Percentiles rank a stretch among this genome's conserved stretches.
Evolutionary conservation across 2,888 invertebrate genomes (phyloP).

Genomic region (Mellilla xanthometata): DNA sequence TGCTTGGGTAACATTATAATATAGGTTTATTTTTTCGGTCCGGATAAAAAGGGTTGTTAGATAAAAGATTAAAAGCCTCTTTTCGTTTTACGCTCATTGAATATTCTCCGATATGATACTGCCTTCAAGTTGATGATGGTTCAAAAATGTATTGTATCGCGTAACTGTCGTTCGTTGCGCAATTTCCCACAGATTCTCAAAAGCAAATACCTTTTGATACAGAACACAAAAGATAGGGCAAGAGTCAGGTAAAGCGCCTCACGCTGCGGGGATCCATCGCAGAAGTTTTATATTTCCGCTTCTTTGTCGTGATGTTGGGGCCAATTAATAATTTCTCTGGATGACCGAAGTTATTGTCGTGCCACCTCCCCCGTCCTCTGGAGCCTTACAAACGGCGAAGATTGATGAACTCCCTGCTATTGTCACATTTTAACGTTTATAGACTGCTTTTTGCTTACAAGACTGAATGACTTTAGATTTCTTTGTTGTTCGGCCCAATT

Average conservation of each 20-base stretch:
- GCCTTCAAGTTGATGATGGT: constrained; percentile 50
- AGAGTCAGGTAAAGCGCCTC: constrained; percentile 80
- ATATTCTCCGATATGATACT: constrained; percentile 53
- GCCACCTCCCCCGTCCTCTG: constrained; percentile 54
- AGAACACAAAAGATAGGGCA: constrained; percentile 73
- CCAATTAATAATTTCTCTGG: constrained; percentile 81
- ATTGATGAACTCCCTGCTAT: constrained; percentile 78
- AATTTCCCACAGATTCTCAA: constrained; percentile 78
- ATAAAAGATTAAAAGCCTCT: constrained; percentile 34
- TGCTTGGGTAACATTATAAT: constrained; percentile 33
- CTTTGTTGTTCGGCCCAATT: constrained; percentile 28
- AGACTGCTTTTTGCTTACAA: constrained; percentile 63
- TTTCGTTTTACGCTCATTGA: constrained; percentile 49
- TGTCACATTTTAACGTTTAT: constrained; percentile 73
- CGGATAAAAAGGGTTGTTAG: constrained; percentile 65
- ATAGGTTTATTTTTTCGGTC: constrained; percentile 45
- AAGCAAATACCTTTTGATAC: constrained; percentile 73
- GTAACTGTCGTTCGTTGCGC: constrained; percentile 64
- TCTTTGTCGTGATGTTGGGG: constrained; percentile 71
- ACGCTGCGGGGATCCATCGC: constrained; percentile 70
- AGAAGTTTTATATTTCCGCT: constrained; percentile 82
- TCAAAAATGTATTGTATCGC: constrained; percentile 53
- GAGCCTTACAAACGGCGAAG: constrained; percentile 67
- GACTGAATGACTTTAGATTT: constrained; percentile 51
- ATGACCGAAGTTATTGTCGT: constrained; percentile 78